Percentiles rank a stretch among this genome's conserved stretches.
Conservation (phyloP, 1,140 invertebrate species). For the Calliphora vicina region DNA sequence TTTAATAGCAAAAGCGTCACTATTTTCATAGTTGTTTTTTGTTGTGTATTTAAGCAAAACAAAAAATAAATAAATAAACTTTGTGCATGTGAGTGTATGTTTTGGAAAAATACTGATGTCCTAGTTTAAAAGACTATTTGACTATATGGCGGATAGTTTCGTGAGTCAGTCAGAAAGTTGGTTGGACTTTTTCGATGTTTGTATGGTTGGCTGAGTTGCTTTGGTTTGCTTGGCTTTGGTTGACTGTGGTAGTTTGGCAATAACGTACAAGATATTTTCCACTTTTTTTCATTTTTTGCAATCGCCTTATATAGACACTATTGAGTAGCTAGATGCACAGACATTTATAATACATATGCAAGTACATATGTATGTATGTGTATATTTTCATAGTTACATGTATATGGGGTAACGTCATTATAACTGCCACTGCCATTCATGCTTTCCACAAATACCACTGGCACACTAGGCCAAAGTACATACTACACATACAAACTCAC, state of each 20-base stretch:
- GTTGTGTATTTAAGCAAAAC: background rate
- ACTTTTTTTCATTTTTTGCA: background rate
- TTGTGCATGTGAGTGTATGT: background rate
- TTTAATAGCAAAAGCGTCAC: conserved; percentile 33
- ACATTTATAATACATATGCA: background rate
- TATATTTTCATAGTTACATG: background rate
- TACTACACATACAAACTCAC: background rate
- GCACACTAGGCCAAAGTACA: conserved; percentile 12
- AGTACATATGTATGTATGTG: background rate
- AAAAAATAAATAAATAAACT: conserved; percentile 18
- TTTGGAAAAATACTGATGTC: conserved; percentile 13
- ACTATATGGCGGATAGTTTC: conserved; percentile 5
- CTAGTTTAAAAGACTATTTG: conserved; percentile 24
- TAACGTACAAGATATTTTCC: background rate
- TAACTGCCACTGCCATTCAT: conserved; percentile 26
- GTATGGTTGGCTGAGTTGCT: background rate
- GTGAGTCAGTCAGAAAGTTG: background rate
- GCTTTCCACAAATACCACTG: conserved; percentile 23
- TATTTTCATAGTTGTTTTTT: conserved; percentile 22
- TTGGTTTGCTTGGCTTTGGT: background rate
- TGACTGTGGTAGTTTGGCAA: conserved; percentile 1
- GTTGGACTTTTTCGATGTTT: background rate
- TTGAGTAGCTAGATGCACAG: background rate
- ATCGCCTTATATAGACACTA: conserved; percentile 18
- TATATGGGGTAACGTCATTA: conserved; percentile 11